Percentiles rank a stretch among this genome's conserved stretches.
Evolutionary conservation across 2,113 vertebrate genomes (phyloP).

Genomic region (Coturnix japonica): DNA sequence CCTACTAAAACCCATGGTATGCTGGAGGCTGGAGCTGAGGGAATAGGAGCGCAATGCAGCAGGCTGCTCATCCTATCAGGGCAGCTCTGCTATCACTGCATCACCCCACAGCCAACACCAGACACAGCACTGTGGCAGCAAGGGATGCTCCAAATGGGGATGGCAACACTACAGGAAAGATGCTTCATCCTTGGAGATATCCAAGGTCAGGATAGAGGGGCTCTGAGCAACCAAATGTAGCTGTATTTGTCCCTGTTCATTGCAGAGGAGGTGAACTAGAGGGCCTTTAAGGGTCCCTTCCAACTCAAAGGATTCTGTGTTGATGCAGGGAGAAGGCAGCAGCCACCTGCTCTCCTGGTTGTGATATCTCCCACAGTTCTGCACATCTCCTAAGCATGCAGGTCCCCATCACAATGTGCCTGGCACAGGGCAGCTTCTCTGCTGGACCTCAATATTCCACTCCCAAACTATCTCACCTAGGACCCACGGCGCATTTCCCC

Average conservation of each 20-base stretch:
- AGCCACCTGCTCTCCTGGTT: not conserved
- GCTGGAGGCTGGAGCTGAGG: not conserved
- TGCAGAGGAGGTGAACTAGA: too few relatives aligned
- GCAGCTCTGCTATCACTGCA: accelerated
- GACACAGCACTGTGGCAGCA: accelerated
- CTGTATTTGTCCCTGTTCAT: too few relatives aligned
- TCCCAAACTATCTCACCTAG: not conserved
- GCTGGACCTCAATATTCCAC: not conserved
- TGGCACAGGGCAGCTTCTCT: not conserved
- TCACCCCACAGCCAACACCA: accelerated
- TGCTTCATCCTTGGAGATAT: too few relatives aligned
- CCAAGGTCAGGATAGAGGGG: too few relatives aligned
- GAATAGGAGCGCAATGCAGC: not conserved
- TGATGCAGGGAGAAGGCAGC: not conserved
- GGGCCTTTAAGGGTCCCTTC: too few relatives aligned
- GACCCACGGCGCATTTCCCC: accelerated
- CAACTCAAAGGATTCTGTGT: too few relatives aligned
- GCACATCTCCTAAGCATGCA: not conserved
- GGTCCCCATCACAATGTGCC: accelerated
- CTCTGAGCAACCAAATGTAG: too few relatives aligned
- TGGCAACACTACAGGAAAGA: accelerated
- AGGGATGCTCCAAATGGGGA: not conserved
- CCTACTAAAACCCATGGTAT: not conserved
- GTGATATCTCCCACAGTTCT: not conserved
- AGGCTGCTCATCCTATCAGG: not conserved